phyloP scores from a whole-genome alignment of 2,888 invertebrate species.

The Apocheima hispidaria region DNA sequence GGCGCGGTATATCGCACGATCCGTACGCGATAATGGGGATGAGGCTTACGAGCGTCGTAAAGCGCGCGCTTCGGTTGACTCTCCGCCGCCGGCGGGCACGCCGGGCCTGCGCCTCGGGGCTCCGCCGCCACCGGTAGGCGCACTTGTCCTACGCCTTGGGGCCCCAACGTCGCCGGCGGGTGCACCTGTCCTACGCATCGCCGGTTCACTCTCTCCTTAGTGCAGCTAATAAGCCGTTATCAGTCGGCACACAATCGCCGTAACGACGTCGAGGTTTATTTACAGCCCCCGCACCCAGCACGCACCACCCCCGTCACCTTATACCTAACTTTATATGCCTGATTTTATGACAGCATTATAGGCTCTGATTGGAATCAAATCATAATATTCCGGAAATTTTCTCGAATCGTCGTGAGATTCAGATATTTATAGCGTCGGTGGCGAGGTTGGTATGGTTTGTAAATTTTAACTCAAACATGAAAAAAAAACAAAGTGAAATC shows the following conservation, averaged over 20 bases:
- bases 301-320: background rate
- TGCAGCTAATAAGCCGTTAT: constrained; percentile 14
- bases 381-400: constrained; percentile 16
- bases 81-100: background rate
- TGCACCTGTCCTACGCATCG: no score
- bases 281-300: background rate
- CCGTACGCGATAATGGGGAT: constrained; percentile 33
- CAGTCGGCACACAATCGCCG: constrained; percentile 10
- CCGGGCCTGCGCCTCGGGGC: background rate
- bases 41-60: constrained; percentile 35
- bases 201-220: background rate
- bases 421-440: constrained; percentile 8
- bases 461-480: background rate
- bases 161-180: background rate
- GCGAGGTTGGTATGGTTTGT: no score
- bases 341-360: constrained; percentile 23
- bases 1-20: constrained; percentile 28
- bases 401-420: constrained; percentile 13
- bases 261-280: constrained; percentile 15
- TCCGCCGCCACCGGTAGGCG: background rate
- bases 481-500: background rate
- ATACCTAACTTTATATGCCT: constrained; percentile 16
- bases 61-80: constrained; percentile 4
- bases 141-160: background rate
- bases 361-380: constrained; percentile 24